Base-by-base conservation (phyloP, 1,140 invertebrate species). In the Cardiocondyla obscurior region DNA sequence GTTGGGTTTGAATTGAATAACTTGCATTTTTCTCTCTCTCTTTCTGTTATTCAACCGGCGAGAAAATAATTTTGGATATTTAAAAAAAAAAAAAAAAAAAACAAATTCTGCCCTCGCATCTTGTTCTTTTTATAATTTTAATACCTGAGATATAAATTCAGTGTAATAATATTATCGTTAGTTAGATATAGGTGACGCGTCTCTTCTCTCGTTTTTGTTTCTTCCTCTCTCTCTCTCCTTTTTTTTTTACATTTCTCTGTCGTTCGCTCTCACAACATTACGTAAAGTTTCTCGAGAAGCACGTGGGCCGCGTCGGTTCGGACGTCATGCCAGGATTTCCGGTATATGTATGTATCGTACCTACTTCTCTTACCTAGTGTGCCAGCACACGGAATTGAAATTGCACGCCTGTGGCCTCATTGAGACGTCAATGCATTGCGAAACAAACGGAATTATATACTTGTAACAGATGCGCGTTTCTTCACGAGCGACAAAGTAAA, bases 341-440 rank as follows among this genome's bases (percentile, higher is more conserved):
- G 72, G 57, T 62, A 76, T 76, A 76, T 42, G 33, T 57, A 57
- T 33, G n/a, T n/a, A n/a, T n/a, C n/a, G n/a, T n/a, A n/a, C 42
- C 14, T 36, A 42, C 14, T 49, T 72, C 42, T 73, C 39, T 74
- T 60, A 49, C 25, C 39, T 60, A 74, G 16, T 58, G 72, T 74
- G 72, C 72, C 72, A 74, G 36, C 36, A 58, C 6, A 42, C 28
- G 30, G 72, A 74, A 74, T 74, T 46, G 70, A 74, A 74, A 74
- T 60, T 74, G 72, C 72, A 74, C 72, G 72, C 28, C 39, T 74
- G 55, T 60, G 55, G 39, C 72, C 72, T 74, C 42, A 74, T 74
- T 62, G 42, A 74, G 39, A 74, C 72, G 72, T 74, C 72, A 74
- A 30, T 60, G 55, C 39, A 30, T 74, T 74, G 72, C 72, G 55